Conservation (phyloP, 92 coral and sea anemone genomes). For the Bergia sp. region DNA sequence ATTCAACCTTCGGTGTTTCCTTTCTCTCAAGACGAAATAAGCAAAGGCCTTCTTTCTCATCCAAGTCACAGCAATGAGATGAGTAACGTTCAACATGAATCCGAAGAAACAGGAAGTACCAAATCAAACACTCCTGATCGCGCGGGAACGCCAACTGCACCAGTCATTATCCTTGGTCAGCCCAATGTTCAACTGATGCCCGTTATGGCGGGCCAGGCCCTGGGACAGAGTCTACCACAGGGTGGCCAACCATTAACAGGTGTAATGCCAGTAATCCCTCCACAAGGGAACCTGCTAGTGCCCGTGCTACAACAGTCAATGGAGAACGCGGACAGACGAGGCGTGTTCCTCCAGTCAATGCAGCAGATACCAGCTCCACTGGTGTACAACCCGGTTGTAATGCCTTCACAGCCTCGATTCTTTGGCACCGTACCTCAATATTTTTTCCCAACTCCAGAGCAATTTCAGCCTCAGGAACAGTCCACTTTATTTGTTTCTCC, state of each 20-base stretch:
- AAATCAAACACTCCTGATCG: neutral
- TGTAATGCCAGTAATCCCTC: neutral
- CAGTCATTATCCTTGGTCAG: conserved; percentile 30
- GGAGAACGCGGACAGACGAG: conserved; percentile 32
- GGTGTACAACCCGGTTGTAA: conserved; percentile 42
- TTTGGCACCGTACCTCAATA: conserved; percentile 29
- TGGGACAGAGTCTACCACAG: conserved; percentile 27
- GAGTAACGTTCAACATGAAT: neutral
- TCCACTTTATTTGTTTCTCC: conserved; percentile 4
- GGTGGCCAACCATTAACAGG: conserved; percentile 28
- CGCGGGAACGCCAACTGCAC: neutral
- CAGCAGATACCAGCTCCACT: conserved; percentile 56
- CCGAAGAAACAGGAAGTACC: neutral
- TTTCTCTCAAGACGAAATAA: conserved; percentile 54
- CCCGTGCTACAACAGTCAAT: conserved; percentile 34
- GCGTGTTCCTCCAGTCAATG: conserved; percentile 57
- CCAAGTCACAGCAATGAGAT: conserved; percentile 40
- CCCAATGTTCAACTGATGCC: conserved; percentile 52
- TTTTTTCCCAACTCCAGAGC: conserved; percentile 26
- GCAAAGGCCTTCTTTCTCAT: conserved; percentile 12
- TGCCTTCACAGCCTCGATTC: conserved; percentile 40
- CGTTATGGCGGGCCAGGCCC: conserved; percentile 20
- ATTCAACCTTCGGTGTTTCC: conserved; percentile 59
- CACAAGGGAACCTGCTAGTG: conserved; percentile 18
- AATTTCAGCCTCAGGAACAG: conserved; percentile 37